Percentiles rank a stretch among this genome's conserved stretches.
Conservation (phyloP, 2,888 invertebrate species). For the Branchinecta sandiegonensis region DNA sequence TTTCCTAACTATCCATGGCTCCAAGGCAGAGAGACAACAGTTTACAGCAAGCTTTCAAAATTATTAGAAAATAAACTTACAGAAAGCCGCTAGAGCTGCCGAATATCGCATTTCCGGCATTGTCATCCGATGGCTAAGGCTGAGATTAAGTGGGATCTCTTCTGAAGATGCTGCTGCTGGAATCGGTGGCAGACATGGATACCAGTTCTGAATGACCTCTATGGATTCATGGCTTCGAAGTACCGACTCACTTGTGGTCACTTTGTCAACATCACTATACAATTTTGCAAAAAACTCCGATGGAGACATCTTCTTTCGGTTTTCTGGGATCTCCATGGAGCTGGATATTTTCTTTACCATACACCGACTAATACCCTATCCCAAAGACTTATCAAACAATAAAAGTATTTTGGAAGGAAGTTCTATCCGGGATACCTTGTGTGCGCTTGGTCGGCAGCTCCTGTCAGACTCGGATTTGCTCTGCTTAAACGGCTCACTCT, state of each 20-base stretch:
- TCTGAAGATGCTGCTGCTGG: background rate
- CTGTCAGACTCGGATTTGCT: no score
- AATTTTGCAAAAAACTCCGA: constrained; percentile 24
- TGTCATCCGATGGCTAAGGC: background rate
- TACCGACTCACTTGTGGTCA: background rate
- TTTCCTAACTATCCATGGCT: no score
- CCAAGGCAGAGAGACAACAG: no score
- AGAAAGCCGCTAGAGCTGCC: constrained; percentile 7
- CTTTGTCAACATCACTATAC: constrained; percentile 21
- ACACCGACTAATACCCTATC: no score
- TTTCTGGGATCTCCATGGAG: background rate
- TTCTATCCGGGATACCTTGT: no score
- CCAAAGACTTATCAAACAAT: no score
- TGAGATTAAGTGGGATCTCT: constrained; percentile 3
- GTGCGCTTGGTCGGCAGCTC: no score
- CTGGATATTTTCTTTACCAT: no score
- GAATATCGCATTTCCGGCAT: constrained; percentile 14
- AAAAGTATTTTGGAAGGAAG: no score
- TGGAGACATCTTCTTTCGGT: constrained; percentile 19
- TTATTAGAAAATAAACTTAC: background rate
- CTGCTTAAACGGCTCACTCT: no score
- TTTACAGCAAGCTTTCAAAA: no score
- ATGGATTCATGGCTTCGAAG: background rate
- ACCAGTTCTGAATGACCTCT: background rate
- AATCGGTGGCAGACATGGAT: background rate